Percentiles rank a stretch among this genome's conserved stretches.
phyloP scores from a whole-genome alignment of 2,888 invertebrate species.

The Spatulosminthurus flaviceps region DNA sequence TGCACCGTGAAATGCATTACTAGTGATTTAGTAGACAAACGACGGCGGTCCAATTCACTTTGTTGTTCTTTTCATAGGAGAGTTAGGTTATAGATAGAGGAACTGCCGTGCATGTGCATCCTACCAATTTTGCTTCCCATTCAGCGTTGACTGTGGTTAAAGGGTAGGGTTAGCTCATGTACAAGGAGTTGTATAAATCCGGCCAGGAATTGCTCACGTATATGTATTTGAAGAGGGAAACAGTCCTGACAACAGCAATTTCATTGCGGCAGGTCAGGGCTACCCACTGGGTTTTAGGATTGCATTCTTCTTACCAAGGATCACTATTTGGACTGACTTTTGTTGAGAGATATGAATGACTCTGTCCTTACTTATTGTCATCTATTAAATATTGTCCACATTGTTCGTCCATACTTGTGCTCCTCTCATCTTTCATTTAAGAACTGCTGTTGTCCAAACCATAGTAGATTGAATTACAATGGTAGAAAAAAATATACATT shows the following conservation, averaged over 20 bases:
- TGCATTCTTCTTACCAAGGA: neutral
- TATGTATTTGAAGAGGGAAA: neutral
- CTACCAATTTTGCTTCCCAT: no score
- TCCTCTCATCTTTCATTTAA: no score
- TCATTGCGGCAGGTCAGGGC: constrained; percentile 61
- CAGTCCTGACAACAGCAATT: constrained; percentile 48
- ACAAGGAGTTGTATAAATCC: no score
- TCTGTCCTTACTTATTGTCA: neutral
- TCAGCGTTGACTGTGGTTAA: no score
- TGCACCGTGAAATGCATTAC: constrained; percentile 51
- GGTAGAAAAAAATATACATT: no score
- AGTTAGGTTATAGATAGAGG: neutral
- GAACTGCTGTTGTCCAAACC: no score
- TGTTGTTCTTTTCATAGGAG: constrained; percentile 2
- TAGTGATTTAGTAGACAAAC: constrained; percentile 43
- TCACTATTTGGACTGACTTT: neutral
- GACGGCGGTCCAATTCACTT: constrained; percentile 37
- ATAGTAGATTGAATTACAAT: no score
- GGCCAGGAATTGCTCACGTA: neutral
- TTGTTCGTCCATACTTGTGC: neutral
- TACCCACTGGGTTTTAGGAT: constrained; percentile 44
- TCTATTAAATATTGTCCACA: neutral
- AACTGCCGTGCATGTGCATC: neutral
- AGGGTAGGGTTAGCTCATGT: no score
- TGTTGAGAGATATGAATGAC: constrained; percentile 23